Evolutionary conservation across 2,888 invertebrate species (phyloP).

Genomic region (Lysandra bellargus): DNA sequence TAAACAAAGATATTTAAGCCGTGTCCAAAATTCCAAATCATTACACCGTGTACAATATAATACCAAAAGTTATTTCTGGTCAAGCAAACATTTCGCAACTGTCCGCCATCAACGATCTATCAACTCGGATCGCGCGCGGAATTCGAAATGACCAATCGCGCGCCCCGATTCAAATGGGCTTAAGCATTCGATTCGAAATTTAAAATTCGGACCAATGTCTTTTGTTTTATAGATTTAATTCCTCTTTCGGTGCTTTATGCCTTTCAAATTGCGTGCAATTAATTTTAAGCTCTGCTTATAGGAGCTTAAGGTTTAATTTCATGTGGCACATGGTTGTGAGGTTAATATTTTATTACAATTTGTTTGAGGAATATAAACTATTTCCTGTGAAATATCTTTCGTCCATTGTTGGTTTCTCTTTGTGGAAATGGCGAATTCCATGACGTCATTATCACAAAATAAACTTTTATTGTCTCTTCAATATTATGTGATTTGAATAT

Average conservation of each 20-base stretch:
- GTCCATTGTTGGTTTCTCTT: constrained; percentile 61
- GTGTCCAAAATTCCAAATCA: background rate
- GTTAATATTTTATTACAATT: constrained; percentile 62
- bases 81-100: constrained; percentile 63
- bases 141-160: constrained; percentile 73
- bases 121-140: constrained; percentile 68
- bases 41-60: constrained; percentile 12
- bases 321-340: constrained; percentile 31
- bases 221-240: constrained; percentile 62
- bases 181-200: constrained; percentile 57
- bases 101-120: constrained; percentile 71
- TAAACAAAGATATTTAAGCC: background rate
- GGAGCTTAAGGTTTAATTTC: constrained; percentile 44
- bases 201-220: constrained; percentile 65
- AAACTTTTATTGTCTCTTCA: constrained; percentile 46
- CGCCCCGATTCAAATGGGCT: constrained; percentile 60
- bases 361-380: constrained; percentile 73
- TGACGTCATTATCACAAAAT: constrained; percentile 66
- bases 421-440: constrained; percentile 45
- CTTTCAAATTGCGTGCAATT: constrained; percentile 32
- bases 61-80: constrained; percentile 56
- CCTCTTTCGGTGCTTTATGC: constrained; percentile 42
- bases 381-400: constrained; percentile 73
- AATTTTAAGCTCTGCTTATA: constrained; percentile 43
- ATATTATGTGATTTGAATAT: constrained; percentile 15